Conservation (phyloP, 2,888 invertebrate species). For the Meteorus cinctellus region DNA sequence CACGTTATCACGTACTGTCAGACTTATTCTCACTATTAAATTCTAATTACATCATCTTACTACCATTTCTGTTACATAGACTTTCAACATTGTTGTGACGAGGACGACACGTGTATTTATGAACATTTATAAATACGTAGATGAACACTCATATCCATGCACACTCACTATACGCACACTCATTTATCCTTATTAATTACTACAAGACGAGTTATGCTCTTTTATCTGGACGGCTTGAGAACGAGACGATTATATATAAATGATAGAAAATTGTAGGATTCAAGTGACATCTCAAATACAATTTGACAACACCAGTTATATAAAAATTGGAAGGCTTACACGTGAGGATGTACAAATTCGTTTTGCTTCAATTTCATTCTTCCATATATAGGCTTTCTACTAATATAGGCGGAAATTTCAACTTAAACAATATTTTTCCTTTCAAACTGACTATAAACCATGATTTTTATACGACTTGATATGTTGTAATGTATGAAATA, state of each 20-base stretch:
- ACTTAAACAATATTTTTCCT: background rate
- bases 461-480: slow-evolving; percentile 8
- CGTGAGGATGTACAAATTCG: background rate
- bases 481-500: slow-evolving; percentile 8
- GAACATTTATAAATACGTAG: background rate
- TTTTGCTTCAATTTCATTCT: background rate
- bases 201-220: slow-evolving; percentile 36
- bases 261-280: background rate
- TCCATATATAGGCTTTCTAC: background rate
- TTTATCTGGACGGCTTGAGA: slow-evolving; percentile 43
- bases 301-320: background rate
- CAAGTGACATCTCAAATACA: background rate
- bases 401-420: background rate
- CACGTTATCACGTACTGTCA: background rate
- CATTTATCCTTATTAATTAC: slow-evolving; percentile 21
- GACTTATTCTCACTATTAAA: background rate
- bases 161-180: background rate
- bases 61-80: slow-evolving; percentile 47
- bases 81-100: slow-evolving; percentile 71
- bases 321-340: background rate
- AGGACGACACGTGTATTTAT: slow-evolving; percentile 57
- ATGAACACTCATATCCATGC: background rate
- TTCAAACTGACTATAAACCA: background rate
- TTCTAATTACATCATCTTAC: background rate
- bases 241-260: slow-evolving; percentile 40